Evolutionary conservation across 2,888 invertebrate genomes (phyloP).

Genomic region (Gastrophysa polygoni): DNA sequence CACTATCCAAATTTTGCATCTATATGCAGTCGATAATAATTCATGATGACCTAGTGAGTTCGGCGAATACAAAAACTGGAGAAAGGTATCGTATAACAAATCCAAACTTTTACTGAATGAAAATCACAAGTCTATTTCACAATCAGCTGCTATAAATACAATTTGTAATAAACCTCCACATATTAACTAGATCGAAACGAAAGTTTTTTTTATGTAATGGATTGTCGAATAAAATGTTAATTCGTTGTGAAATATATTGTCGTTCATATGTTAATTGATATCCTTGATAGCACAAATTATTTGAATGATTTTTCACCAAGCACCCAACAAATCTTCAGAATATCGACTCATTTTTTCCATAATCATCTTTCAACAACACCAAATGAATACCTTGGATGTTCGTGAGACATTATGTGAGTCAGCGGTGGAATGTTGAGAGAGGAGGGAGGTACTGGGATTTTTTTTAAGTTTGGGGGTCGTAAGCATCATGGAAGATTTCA

Average conservation of each 20-base stretch:
- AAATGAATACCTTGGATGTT: too few species aligned
- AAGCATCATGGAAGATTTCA: too few species aligned
- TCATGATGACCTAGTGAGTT: neutral
- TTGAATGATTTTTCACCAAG: too few species aligned
- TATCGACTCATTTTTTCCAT: too few species aligned
- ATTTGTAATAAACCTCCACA: neutral
- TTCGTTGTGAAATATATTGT: neutral
- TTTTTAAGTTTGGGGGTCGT: too few species aligned
- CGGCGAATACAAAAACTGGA: neutral
- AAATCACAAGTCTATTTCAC: neutral
- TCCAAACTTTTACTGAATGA: neutral
- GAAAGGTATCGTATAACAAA: neutral
- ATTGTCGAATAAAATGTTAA: neutral
- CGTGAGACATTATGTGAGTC: too few species aligned
- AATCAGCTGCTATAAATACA: neutral
- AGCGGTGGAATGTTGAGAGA: too few species aligned
- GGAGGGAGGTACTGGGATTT: too few species aligned
- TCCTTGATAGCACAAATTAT: too few species aligned
- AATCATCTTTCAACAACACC: too few species aligned
- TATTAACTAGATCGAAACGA: constrained; percentile 1
- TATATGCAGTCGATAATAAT: neutral
- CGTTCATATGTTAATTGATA: neutral
- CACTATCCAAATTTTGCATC: too few species aligned
- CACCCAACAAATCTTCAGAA: too few species aligned
- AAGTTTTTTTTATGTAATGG: neutral